These are phyloP conservation scores for Penaeus monodon DNA, from an alignment of 2,888 invertebrate genomes.

Conservation along the genomic window DNA sequence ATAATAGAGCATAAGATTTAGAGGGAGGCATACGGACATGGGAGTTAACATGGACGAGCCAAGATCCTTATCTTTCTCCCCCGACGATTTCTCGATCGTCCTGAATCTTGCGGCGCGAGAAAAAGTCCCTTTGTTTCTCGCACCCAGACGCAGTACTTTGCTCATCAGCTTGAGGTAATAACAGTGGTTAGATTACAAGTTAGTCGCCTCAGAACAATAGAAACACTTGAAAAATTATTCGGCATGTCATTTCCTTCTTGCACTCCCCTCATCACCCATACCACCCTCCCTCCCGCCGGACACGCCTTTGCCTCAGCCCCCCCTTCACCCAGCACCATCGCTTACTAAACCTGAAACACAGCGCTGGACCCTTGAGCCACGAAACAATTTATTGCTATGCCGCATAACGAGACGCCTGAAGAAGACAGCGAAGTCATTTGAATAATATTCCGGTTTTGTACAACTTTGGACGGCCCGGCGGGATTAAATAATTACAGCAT, in stretches of 20 bases:
- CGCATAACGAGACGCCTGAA: slow-evolving; percentile 12
- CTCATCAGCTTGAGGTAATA: too few relatives aligned
- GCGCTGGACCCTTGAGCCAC: slow-evolving; percentile 7
- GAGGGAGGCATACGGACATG: slow-evolving; percentile 19
- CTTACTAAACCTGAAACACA: not conserved
- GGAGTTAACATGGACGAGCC: too few relatives aligned
- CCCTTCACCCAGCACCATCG: not conserved
- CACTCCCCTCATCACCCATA: not conserved
- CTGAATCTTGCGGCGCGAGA: too few relatives aligned
- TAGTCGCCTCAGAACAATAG: too few relatives aligned
- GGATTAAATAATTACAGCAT: slow-evolving; percentile 40
- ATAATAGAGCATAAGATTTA: slow-evolving; percentile 7
- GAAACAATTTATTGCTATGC: slow-evolving; percentile 31
- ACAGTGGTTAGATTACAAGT: too few relatives aligned
- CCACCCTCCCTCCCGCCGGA: not conserved
- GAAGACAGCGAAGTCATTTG: slow-evolving; percentile 21
- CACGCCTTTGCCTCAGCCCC: not conserved
- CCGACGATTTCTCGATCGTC: too few relatives aligned
- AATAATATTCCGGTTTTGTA: slow-evolving; percentile 27
- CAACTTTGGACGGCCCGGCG: not conserved
- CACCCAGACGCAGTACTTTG: too few relatives aligned
- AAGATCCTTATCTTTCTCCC: too few relatives aligned
- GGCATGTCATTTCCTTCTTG: too few relatives aligned
- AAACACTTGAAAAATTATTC: too few relatives aligned
- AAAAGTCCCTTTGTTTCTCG: too few relatives aligned